These are phyloP conservation scores for Spinibarbus caldwelli DNA, from an alignment of 2,797 vertebrate genomes.

Conservation along the genomic window DNA sequence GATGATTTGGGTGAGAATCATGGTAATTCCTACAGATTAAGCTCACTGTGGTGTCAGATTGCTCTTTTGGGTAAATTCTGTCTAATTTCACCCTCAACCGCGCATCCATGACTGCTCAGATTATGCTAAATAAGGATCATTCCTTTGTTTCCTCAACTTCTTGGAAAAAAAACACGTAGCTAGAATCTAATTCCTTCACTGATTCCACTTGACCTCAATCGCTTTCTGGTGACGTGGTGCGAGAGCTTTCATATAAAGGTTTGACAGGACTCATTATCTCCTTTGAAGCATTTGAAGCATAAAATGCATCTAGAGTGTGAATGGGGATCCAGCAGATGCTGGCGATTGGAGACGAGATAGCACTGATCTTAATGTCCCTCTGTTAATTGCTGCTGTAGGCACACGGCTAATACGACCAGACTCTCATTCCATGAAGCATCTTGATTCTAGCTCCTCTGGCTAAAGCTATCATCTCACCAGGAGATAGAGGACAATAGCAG, in stretches of 20 bases:
- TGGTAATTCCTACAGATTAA: constrained; percentile 56
- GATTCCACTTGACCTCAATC: constrained; percentile 15
- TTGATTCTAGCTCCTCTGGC: constrained; percentile 73
- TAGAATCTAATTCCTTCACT: constrained; percentile 5
- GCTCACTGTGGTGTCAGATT: constrained; percentile 51
- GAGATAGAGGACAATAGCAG: constrained; percentile 52
- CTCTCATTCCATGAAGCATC: constrained; percentile 61
- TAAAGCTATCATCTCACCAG: constrained; percentile 64
- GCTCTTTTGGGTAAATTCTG: constrained; percentile 24
- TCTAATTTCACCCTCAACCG: constrained; percentile 46
- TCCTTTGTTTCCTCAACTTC: neutral
- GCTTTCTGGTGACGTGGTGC: neutral
- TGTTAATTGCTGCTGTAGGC: constrained; percentile 72
- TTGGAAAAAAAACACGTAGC: neutral
- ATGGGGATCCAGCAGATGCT: constrained; percentile 57
- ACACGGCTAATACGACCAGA: constrained; percentile 3
- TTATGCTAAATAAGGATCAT: constrained; percentile 29
- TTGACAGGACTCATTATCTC: constrained; percentile 73
- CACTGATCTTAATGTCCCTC: constrained; percentile 67
- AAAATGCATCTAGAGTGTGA: constrained; percentile 48
- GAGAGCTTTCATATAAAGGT: constrained; percentile 10
- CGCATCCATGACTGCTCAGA: constrained; percentile 30
- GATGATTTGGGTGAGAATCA: constrained; percentile 50
- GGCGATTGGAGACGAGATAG: constrained; percentile 66
- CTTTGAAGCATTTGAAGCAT: constrained; percentile 69